These are phyloP conservation scores for Euschistus heros DNA, from an alignment of 1,140 invertebrate species.

Conservation along the genomic window DNA sequence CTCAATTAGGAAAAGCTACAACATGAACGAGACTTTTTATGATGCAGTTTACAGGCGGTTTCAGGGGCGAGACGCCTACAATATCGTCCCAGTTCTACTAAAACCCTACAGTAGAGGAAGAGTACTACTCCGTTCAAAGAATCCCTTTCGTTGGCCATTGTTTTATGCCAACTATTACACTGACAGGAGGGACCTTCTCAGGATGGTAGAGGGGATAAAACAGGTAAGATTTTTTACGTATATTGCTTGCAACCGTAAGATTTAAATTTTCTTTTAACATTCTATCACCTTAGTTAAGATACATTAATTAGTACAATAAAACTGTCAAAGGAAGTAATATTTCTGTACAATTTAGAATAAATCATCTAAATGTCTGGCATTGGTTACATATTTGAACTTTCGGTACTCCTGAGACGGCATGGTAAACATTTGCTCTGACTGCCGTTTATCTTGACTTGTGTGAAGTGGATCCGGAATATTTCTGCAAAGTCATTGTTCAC, in stretches of 20 bases:
- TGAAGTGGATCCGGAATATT: no score
- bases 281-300: no score
- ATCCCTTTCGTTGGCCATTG: slow-evolving; percentile 48
- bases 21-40: slow-evolving; percentile 29
- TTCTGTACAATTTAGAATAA: no score
- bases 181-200: slow-evolving; percentile 28
- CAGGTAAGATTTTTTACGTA: slow-evolving; percentile 26
- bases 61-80: slow-evolving; percentile 35
- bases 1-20: slow-evolving; percentile 42
- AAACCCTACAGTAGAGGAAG: slow-evolving; percentile 41
- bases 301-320: no score
- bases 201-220: slow-evolving; percentile 47
- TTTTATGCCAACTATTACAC: slow-evolving; percentile 48
- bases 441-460: no score
- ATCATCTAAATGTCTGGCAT: no score
- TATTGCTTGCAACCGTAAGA: background rate
- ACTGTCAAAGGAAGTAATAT: no score
- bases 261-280: background rate
- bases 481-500: no score
- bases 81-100: slow-evolving; percentile 40
- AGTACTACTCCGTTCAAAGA: slow-evolving; percentile 37
- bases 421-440: no score
- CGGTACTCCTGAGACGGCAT: no score
- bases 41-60: slow-evolving; percentile 27
- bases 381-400: no score